Evolutionary conservation across 2,113 vertebrate species (phyloP).

Genomic region (Notarius lentiginosus): DNA sequence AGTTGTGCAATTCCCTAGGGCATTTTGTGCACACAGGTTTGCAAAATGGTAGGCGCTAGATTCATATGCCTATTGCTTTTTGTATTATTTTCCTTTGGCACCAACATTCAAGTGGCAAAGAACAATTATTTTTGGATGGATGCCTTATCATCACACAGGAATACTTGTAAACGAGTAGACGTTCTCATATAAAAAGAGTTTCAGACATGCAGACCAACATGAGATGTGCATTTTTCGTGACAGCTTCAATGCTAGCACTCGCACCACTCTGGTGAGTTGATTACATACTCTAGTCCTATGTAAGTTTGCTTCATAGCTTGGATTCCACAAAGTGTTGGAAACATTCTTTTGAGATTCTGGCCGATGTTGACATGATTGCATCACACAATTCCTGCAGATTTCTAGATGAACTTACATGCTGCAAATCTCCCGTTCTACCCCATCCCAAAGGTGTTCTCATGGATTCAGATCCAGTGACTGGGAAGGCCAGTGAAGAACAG

Average conservation of each 20-base stretch:
- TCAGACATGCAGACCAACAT: background rate
- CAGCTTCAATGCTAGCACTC: background rate
- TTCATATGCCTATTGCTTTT: background rate
- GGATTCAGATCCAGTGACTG: too few species aligned
- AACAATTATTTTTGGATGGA: background rate
- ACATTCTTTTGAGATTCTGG: too few species aligned
- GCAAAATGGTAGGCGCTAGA: background rate
- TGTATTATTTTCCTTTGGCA: background rate
- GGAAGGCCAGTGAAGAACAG: too few species aligned
- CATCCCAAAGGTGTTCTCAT: too few species aligned
- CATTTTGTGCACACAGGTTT: background rate
- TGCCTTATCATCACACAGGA: background rate
- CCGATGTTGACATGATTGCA: too few species aligned
- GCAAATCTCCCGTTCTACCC: too few species aligned
- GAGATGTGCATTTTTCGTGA: background rate
- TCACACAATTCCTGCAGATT: too few species aligned
- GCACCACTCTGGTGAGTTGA: background rate
- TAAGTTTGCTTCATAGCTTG: too few species aligned
- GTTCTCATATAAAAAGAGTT: background rate
- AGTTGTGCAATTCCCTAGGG: background rate
- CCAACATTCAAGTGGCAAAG: background rate
- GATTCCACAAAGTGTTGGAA: too few species aligned
- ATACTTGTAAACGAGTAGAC: background rate
- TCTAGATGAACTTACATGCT: too few species aligned
- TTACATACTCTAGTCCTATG: background rate